These are phyloP conservation scores for Callionymus lyra DNA, from an alignment of 2,113 vertebrate genomes.

Conservation along the genomic window DNA sequence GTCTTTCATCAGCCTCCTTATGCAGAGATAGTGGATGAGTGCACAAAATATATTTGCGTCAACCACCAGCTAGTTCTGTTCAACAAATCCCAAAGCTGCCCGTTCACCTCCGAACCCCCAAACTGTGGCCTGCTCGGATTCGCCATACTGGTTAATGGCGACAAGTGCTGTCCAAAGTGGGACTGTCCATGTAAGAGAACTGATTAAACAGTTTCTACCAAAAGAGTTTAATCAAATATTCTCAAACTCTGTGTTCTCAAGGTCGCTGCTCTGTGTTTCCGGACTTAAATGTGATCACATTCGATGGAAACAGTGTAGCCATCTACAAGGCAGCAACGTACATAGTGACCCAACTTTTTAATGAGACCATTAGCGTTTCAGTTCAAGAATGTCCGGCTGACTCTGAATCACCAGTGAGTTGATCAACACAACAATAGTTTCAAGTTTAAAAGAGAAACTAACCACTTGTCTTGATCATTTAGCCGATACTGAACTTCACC, in stretches of 20 bases:
- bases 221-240: background rate
- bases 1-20: conserved; percentile 59
- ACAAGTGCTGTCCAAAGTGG: conserved; percentile 92
- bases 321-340: conserved; percentile 88
- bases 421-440: background rate
- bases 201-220: background rate
- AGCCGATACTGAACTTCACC: conserved; percentile 74
- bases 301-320: conserved; percentile 79
- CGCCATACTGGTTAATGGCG: conserved; percentile 77
- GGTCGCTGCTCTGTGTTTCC: conserved; percentile 93
- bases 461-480: conserved; percentile 3
- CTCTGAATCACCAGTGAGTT: conserved; percentile 53
- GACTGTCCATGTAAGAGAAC: conserved; percentile 88
- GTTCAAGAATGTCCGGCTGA: conserved; percentile 78
- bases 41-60: conserved; percentile 85
- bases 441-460: background rate
- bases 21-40: conserved; percentile 73
- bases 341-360: conserved; percentile 72
- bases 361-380: conserved; percentile 77
- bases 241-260: conserved; percentile 32
- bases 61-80: conserved; percentile 82
- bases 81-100: conserved; percentile 88
- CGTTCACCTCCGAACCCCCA: conserved; percentile 68
- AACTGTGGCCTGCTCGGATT: conserved; percentile 88
- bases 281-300: conserved; percentile 87